Conservation (phyloP, 1,140 invertebrate genomes). For the Drepana arcuata region DNA sequence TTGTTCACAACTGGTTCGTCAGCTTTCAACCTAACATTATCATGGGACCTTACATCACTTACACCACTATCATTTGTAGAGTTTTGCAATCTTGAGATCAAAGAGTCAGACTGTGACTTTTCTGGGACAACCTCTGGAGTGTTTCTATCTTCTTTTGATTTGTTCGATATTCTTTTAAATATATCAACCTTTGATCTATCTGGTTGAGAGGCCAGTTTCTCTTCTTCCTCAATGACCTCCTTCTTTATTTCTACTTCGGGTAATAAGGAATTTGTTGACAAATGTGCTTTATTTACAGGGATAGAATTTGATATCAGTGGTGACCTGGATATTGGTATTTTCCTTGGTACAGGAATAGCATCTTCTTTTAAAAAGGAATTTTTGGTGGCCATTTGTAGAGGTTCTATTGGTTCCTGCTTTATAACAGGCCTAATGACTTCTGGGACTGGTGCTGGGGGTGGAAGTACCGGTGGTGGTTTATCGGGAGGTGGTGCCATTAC, state of each 20-base stretch:
- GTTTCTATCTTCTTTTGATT: slow-evolving; percentile 78
- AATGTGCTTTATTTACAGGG: slow-evolving; percentile 52
- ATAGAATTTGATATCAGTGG: slow-evolving; percentile 50
- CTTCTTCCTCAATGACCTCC: slow-evolving; percentile 73
- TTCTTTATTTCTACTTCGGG: slow-evolving; percentile 60
- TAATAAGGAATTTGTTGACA: slow-evolving; percentile 56
- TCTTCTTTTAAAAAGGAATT: slow-evolving; percentile 32
- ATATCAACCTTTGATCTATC: slow-evolving; percentile 88
- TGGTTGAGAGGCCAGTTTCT: slow-evolving; percentile 83
- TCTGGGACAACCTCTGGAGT: slow-evolving; percentile 64
- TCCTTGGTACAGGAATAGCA: slow-evolving; percentile 58
- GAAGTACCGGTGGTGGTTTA: slow-evolving; percentile 9
- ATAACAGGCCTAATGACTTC: slow-evolving; percentile 45
- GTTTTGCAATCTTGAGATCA: slow-evolving; percentile 62
- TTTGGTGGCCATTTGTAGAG: slow-evolving; percentile 20
- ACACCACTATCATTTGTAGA: slow-evolving; percentile 36
- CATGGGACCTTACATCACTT: slow-evolving; percentile 26
- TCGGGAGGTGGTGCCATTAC: slow-evolving; percentile 24
- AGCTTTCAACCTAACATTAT: slow-evolving; percentile 42
- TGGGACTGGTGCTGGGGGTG: slow-evolving; percentile 12
- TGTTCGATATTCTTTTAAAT: slow-evolving; percentile 86
- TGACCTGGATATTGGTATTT: slow-evolving; percentile 60
- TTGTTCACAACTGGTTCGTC: slow-evolving; percentile 56
- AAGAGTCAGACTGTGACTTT: slow-evolving; percentile 65
- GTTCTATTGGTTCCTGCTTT: slow-evolving; percentile 55